These are phyloP conservation scores for Hippopotamus amphibius DNA, from an alignment of 2,113 vertebrate species.

Conservation along the genomic window DNA sequence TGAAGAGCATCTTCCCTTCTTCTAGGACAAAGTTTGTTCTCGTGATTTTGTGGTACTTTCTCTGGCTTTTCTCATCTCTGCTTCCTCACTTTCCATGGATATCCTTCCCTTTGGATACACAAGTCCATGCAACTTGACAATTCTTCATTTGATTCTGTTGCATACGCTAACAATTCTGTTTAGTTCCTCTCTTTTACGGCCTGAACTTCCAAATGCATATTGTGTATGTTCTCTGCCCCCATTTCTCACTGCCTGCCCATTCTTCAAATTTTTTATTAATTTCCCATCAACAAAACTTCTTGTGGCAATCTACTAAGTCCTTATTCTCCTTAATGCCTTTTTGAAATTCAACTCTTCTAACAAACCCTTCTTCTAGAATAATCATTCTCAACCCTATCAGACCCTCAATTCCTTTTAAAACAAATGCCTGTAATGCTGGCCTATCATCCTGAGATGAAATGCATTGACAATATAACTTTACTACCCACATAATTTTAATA, in stretches of 20 bases:
- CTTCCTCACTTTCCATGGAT: neutral
- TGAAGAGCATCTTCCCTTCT: neutral
- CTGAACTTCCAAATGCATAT: neutral
- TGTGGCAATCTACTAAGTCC: neutral
- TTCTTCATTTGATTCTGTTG: neutral
- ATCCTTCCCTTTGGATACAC: neutral
- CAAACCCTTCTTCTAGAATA: neutral
- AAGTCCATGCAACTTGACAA: neutral
- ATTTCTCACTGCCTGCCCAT: neutral
- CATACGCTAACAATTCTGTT: neutral
- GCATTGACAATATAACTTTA: neutral
- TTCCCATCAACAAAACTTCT: neutral
- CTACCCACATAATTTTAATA: conserved; percentile 11
- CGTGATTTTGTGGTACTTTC: neutral
- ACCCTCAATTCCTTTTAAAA: neutral
- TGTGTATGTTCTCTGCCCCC: neutral
- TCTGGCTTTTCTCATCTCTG: neutral
- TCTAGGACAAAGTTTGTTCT: neutral
- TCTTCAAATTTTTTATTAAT: neutral
- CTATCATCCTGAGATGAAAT: neutral
- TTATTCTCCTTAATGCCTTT: neutral
- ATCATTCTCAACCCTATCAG: neutral
- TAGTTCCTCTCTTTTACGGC: neutral
- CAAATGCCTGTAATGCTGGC: neutral
- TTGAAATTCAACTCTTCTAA: conserved; percentile 1